A percentile compares a stretch with the other conserved stretches of the same genome.
These are phyloP conservation scores for Pharmacophagus antenor DNA, from an alignment of 2,888 invertebrate genomes.

Conservation along the genomic window DNA sequence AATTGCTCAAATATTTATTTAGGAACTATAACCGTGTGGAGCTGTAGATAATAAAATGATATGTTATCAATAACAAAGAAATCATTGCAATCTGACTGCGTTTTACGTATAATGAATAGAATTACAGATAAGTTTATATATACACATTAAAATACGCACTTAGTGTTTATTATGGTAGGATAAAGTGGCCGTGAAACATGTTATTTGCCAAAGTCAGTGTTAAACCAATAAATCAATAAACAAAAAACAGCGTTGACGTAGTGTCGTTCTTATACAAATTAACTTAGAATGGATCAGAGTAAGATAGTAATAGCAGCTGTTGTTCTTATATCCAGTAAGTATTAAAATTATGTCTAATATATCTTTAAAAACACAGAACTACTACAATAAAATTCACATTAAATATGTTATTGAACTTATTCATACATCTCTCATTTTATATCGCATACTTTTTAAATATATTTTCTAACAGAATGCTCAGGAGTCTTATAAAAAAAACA, in stretches of 20 bases:
- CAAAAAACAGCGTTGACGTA: conserved; percentile 9
- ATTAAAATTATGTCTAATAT: neutral
- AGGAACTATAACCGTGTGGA: conserved; percentile 12
- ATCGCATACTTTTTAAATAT: no score
- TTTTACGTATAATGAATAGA: conserved; percentile 44
- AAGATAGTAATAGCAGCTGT: conserved; percentile 14
- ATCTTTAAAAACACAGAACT: neutral
- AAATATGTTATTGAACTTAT: no score
- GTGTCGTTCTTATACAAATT: neutral
- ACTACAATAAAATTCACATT: neutral
- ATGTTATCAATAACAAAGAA: conserved; percentile 38
- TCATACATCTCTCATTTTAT: no score
- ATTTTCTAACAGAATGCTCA: no score
- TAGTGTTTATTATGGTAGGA: conserved; percentile 18
- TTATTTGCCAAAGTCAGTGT: conserved; percentile 6
- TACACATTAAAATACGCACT: conserved; percentile 20
- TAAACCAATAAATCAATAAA: conserved; percentile 2
- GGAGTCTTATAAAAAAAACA: no score
- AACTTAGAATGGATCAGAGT: conserved; percentile 21
- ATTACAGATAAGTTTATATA: conserved; percentile 30
- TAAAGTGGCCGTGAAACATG: conserved; percentile 12
- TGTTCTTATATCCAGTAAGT: conserved; percentile 22
- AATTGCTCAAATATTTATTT: conserved; percentile 23
- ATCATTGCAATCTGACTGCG: conserved; percentile 50
- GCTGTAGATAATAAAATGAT: conserved; percentile 22